These are phyloP conservation scores for Cydia strobilella DNA, from an alignment of 1,140 invertebrate genomes.

Conservation along the genomic window DNA sequence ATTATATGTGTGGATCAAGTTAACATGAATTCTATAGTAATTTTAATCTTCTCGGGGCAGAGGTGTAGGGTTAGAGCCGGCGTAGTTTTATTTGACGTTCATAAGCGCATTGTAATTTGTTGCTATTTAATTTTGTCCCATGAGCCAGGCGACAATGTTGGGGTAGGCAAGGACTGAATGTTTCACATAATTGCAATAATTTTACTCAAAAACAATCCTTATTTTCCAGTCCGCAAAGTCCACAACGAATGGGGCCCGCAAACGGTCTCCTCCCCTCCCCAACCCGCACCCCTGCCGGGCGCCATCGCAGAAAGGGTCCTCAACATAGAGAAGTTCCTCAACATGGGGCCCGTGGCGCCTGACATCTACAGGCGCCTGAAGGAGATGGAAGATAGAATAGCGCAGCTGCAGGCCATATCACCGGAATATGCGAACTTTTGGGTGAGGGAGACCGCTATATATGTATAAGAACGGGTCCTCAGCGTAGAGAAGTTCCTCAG, in stretches of 20 bases:
- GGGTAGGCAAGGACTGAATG: too few relatives aligned
- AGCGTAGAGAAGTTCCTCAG: slow-evolving; percentile 56
- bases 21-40: too few relatives aligned
- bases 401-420: slow-evolving; percentile 84
- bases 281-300: slow-evolving; percentile 41
- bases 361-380: slow-evolving; percentile 85
- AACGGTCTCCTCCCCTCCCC: slow-evolving; percentile 39
- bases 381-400: slow-evolving; percentile 84
- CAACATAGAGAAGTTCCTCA: slow-evolving; percentile 54
- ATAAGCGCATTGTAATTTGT: too few relatives aligned
- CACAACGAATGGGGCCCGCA: slow-evolving; percentile 74
- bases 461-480: slow-evolving; percentile 48
- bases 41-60: too few relatives aligned
- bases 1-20: too few relatives aligned
- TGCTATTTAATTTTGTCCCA: too few relatives aligned
- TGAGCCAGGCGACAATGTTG: too few relatives aligned
- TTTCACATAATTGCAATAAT: too few relatives aligned
- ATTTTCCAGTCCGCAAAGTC: slow-evolving; percentile 60
- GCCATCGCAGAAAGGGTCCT: slow-evolving; percentile 59
- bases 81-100: too few relatives aligned
- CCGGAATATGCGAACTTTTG: slow-evolving; percentile 86
- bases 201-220: neutral
- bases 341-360: slow-evolving; percentile 79
- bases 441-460: slow-evolving; percentile 66
- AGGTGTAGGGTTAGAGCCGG: too few relatives aligned